Evolutionary conservation across 2,797 vertebrate genomes (phyloP), one percentile per base, ranked within the genome.

Genomic region (Rhadinocentrus ornatus): DNA sequence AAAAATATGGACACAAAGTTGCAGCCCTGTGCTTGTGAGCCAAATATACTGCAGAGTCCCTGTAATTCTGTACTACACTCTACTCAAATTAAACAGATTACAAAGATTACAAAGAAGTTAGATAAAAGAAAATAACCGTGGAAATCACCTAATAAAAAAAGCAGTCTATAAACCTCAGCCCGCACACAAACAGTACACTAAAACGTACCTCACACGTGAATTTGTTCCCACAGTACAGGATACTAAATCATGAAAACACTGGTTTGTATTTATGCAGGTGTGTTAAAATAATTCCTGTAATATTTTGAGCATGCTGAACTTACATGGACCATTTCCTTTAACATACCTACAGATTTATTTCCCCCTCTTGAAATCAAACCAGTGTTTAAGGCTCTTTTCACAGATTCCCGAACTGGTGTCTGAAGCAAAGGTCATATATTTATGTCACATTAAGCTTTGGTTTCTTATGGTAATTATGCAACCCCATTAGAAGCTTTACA

Each of bases 121-220:
- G 74, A 86, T 89, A 73, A 90, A 83, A 87, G 74, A 78, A 56
- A 69, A 61, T 80, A 83, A 77, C 7, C 6, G 2, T 68, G 88
- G 89, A 87, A 91, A 90, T 77, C 86, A 89, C 89, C 88, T 83
- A 69, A 59, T 89, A 66, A 85, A 86, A 78, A 10, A 39, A 8
- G 9, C 8, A 15, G 34, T 31, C 77, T 74, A 83, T 62, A 57
- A 88, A 83, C 61, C 18, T 64, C 35, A 62, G 71, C 57, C 75
- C 62, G 5, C 77, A 83, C 67, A 76, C 70, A 85, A 26, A 52
- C 18, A 67, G 7, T 5, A 20, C 29, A 66, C n/a, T 79, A 9
- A 75, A 53, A 57, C 65, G 15, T 44, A 44, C 24, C 39, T 66
- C 13, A 35, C 71, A 83, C 70, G 70, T n/a, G 34, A 16, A 58